Evolutionary conservation across 2,113 vertebrate genomes (phyloP), one percentile per base, ranked within the genome.

Genomic region (Sarotherodon lohbergeri): DNA sequence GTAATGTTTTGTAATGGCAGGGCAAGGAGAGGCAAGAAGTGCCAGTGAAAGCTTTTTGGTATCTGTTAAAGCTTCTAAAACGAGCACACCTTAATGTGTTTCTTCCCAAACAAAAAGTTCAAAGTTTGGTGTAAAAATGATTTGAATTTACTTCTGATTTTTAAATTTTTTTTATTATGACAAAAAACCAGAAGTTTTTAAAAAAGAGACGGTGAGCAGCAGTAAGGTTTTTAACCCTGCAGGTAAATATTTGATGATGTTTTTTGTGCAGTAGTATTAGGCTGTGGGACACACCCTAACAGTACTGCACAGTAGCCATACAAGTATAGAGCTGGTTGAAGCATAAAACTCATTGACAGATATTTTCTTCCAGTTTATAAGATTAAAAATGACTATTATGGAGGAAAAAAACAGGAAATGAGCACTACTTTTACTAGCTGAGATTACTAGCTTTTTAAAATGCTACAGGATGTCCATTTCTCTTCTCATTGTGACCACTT

Each of bases 331-430:
- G 71, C 76, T 86, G 86, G 76, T 56, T 90, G 88, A 91, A 88
- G 87, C 90, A 90, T 90, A 90, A 90, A 92, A 90, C 92, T 90
- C 87, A 91, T 78, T 92, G 89, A 86, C 83, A 89, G 89, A 90
- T 83, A 85, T 85, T 88, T 87, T 82, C 71, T 73, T 87, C 61
- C 39, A 83, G 11, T 88, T 89, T 66, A 50, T 36, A 59, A 41
- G 46, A 80, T 29, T 46, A 54, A 83, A 87, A 68, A 88, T 56
- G 12, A 5, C 32, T 29, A 32, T 71, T 83, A 34, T 86, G 36
- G 22, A 50, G n/a, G 85, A 82, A 76, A 87, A 83, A 82, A 90
- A 87, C 85, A 86, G 46, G 29, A 85, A 86, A 81, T 66, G 89
- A 59, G 82, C 56, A 22, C 57, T 52, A 32, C 16, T 73, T 83